Conservation (phyloP, 2,888 invertebrate species). For the Syritta pipiens region DNA sequence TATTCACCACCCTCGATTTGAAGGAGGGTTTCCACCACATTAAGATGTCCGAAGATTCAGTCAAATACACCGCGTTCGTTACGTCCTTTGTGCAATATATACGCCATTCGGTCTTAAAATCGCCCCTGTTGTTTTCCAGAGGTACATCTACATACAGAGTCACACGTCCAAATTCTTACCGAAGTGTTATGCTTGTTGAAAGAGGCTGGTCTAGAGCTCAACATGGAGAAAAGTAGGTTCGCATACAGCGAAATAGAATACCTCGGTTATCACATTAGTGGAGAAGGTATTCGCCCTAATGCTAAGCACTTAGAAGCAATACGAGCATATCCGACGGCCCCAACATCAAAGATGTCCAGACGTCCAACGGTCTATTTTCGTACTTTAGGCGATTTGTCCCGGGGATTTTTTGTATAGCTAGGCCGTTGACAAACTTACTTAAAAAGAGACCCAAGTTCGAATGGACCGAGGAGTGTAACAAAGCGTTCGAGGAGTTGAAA, state of each 20-base stretch:
- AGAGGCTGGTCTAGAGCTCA: constrained; percentile 4
- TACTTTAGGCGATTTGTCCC: constrained; percentile 22
- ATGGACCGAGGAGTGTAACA: background rate
- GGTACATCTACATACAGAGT: background rate
- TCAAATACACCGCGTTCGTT: constrained; percentile 19
- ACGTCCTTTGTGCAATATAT: background rate
- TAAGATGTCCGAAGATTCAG: background rate
- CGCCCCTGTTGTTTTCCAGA: constrained; percentile 1
- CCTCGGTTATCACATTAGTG: background rate
- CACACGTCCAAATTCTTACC: background rate
- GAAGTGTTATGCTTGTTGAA: constrained; percentile 5
- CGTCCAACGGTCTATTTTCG: constrained; percentile 17
- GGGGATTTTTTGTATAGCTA: constrained; percentile 4
- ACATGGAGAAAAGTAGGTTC: constrained; percentile 6
- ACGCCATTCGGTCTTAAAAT: constrained; percentile 25
- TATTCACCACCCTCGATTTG: constrained; percentile 5
- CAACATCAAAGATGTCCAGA: constrained; percentile 13
- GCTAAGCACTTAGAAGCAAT: constrained; percentile 4
- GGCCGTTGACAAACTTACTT: background rate
- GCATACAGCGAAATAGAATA: background rate
- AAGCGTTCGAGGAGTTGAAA: constrained; percentile 25
- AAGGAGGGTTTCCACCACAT: background rate
- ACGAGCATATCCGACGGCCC: background rate
- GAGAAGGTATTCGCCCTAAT: constrained; percentile 15
- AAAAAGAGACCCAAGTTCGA: constrained; percentile 12